phyloP scores from a whole-genome alignment of 2,113 vertebrate species.

The Lonchura striata region DNA sequence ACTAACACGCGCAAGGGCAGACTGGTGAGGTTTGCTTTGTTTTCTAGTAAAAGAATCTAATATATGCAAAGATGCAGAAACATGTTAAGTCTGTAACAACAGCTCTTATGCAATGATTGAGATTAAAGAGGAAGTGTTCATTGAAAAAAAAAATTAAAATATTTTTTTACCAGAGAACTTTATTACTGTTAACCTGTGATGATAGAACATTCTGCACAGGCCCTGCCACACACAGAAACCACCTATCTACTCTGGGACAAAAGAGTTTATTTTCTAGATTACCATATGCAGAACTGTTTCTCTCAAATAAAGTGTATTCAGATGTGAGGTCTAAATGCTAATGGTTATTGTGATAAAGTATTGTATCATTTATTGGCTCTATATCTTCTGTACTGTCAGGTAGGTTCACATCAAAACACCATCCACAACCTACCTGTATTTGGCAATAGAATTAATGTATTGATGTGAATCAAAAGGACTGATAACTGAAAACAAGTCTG shows the following conservation, averaged over 20 bases:
- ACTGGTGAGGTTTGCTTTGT: neutral
- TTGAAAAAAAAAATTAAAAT: neutral
- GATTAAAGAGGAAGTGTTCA: neutral
- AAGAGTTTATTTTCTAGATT: neutral
- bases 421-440: neutral
- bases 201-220: neutral
- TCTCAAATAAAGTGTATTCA: neutral
- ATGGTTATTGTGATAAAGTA: neutral
- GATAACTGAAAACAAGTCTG: neutral
- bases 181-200: neutral
- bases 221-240: neutral
- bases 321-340: neutral
- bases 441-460: neutral
- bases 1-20: neutral
- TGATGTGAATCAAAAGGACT: neutral
- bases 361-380: neutral
- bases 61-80: neutral
- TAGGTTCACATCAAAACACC: neutral
- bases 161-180: neutral
- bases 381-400: neutral
- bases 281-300: neutral
- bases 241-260: neutral
- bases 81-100: neutral
- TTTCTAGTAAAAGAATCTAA: neutral
- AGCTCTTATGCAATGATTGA: neutral